Conservation (phyloP, 2,113 vertebrate genomes). For the Sinocyclocheilus anshuiensis region DNA sequence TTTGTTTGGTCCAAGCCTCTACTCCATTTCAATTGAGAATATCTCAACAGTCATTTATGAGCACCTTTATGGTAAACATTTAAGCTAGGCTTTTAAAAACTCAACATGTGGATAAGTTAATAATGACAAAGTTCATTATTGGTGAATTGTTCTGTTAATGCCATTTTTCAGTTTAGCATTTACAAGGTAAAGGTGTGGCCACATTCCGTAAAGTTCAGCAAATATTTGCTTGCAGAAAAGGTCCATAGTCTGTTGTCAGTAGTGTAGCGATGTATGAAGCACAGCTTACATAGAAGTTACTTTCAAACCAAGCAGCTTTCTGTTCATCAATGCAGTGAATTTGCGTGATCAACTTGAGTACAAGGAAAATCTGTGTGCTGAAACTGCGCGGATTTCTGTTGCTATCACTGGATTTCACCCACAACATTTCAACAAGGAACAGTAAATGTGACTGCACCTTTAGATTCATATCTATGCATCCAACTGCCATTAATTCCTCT, state of each 20-base stretch:
- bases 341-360: too few species aligned
- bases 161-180: not conserved
- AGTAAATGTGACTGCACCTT: too few species aligned
- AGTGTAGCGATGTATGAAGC: too few species aligned
- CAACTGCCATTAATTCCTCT: not conserved
- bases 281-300: too few species aligned
- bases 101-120: not conserved
- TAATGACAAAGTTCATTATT: not conserved
- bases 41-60: not conserved
- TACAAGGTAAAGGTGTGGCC: not conserved
- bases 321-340: too few species aligned
- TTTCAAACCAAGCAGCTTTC: too few species aligned
- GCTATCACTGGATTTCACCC: too few species aligned
- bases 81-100: not conserved
- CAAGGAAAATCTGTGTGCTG: too few species aligned
- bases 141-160: not conserved
- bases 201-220: too few species aligned
- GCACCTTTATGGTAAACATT: not conserved
- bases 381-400: too few species aligned
- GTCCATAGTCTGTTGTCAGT: not conserved
- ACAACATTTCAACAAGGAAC: too few species aligned
- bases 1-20: not conserved
- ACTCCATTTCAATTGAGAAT: not conserved
- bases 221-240: too few species aligned
- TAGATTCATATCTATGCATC: not conserved